Conservation (phyloP, 2,888 invertebrate genomes). For the Orchesella flavescens region DNA sequence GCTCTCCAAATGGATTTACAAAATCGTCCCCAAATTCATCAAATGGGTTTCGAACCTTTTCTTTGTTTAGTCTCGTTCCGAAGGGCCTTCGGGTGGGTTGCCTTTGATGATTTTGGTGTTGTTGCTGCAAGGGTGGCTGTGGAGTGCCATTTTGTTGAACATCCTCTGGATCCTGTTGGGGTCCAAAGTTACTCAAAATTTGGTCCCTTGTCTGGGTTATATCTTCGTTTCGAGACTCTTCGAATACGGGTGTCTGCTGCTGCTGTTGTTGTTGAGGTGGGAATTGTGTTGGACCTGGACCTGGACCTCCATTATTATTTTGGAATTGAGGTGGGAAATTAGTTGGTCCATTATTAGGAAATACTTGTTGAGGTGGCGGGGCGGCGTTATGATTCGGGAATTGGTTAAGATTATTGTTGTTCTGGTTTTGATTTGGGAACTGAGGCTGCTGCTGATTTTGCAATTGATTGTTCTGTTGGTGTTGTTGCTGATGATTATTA, state of each 20-base stretch:
- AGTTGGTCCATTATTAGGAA: no score
- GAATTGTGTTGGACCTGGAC: background rate
- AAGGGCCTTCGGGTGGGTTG: constrained; percentile 11
- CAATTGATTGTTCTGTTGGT: background rate
- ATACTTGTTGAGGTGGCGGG: background rate
- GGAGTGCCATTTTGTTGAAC: background rate
- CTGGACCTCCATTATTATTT: no score
- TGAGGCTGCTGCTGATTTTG: background rate
- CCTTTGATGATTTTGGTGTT: background rate
- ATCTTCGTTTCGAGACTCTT: constrained; percentile 27
- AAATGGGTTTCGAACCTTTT: constrained; percentile 24
- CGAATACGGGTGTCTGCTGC: background rate
- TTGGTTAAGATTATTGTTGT: background rate
- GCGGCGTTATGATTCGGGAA: background rate
- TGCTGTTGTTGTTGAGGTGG: background rate
- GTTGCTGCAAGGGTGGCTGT: background rate
- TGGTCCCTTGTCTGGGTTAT: constrained; percentile 47
- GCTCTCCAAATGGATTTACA: constrained; percentile 38
- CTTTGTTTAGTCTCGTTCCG: constrained; percentile 20
- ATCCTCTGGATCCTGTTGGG: constrained; percentile 38
- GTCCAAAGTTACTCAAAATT: constrained; percentile 40
- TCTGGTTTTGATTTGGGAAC: background rate
- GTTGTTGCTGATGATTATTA: background rate
- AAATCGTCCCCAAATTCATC: constrained; percentile 28
- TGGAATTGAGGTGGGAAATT: no score